Evolutionary conservation across 2,888 invertebrate species (phyloP).

Genomic region (Rhagium mordax): DNA sequence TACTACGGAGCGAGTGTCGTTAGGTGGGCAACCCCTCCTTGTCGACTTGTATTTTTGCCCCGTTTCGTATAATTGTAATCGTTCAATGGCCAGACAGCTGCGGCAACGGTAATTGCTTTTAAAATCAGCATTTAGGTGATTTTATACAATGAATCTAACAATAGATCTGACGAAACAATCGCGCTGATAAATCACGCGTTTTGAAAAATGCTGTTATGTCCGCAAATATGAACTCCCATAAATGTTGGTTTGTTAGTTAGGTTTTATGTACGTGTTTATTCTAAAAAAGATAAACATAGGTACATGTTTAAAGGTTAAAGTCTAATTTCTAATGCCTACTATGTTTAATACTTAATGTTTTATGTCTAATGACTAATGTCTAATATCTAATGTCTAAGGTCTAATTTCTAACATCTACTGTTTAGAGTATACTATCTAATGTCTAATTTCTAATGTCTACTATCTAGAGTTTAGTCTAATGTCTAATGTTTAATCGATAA

Average conservation of each 20-base stretch:
- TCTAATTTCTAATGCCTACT: too few relatives aligned
- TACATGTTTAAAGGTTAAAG: neutral
- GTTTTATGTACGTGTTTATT: neutral
- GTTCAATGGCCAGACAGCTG: constrained; percentile 62
- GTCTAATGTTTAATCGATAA: too few relatives aligned
- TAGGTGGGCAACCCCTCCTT: constrained; percentile 25
- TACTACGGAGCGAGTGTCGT: constrained; percentile 5
- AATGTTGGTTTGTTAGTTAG: neutral
- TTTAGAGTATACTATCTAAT: too few relatives aligned
- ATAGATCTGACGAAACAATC: constrained; percentile 51
- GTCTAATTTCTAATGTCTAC: too few relatives aligned
- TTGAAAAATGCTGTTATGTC: constrained; percentile 8
- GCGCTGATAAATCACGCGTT: constrained; percentile 32
- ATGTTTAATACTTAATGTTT: too few relatives aligned
- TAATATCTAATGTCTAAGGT: too few relatives aligned
- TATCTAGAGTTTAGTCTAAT: too few relatives aligned
- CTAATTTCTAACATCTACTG: too few relatives aligned
- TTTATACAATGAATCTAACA: constrained; percentile 58
- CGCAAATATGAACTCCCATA: neutral
- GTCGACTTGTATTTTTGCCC: constrained; percentile 51
- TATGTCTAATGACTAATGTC: too few relatives aligned
- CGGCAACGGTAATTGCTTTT: constrained; percentile 60
- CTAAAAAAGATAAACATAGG: neutral
- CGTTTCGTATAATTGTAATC: constrained; percentile 61
- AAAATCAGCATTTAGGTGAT: constrained; percentile 60